Base-by-base conservation (phyloP, 2,888 invertebrate genomes). In the Sisyra terminalis region DNA sequence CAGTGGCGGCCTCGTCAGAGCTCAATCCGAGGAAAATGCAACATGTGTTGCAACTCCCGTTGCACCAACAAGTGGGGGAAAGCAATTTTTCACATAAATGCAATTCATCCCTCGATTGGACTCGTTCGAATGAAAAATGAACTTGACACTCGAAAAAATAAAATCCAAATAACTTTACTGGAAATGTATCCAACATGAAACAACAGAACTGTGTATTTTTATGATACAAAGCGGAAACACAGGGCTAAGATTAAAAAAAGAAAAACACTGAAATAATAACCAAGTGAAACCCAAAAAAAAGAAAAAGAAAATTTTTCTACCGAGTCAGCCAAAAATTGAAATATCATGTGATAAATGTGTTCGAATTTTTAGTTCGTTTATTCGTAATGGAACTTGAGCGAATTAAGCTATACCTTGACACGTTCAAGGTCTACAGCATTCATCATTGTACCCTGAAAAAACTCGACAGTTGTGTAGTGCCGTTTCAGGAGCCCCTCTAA, bases 381-480 rank as follows among this genome's bases (percentile, higher is more conserved):
- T 38, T 16, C 9, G 37, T n/a, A n/a, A n/a, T n/a, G 40, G 39
- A 42, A 43, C 73, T 88, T 24, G 5, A 24, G 24, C 24, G 24
- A 24, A 24, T 5, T 24, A 24, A 24, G 24, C 24, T 24, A 24
- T 24, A 92, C 92, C 89, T 97, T 97, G 73, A 98, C 97, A 73
- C 98, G 76, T 69, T 96, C 93, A 80, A 99, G 84, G 79, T 99
- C 98, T 73, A 97, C 93, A 62, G 97, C 94, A 75, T 97, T 97
- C 97, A 99, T 99, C 79, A 98, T 97, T 67, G 96, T 94, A 70
- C 98, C 98, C 82, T 97, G 97, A 87, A 98, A 98, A 85, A 98
- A 99, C 82, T 94, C 93, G 78, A 96, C 98, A 67, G 97, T 97
- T 63, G 98, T 98, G 80, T 98, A 98, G 82, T 98, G 97, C 66